Evolutionary conservation across 2,113 vertebrate genomes (phyloP).

Genomic region (Anoplopoma fimbria): DNA sequence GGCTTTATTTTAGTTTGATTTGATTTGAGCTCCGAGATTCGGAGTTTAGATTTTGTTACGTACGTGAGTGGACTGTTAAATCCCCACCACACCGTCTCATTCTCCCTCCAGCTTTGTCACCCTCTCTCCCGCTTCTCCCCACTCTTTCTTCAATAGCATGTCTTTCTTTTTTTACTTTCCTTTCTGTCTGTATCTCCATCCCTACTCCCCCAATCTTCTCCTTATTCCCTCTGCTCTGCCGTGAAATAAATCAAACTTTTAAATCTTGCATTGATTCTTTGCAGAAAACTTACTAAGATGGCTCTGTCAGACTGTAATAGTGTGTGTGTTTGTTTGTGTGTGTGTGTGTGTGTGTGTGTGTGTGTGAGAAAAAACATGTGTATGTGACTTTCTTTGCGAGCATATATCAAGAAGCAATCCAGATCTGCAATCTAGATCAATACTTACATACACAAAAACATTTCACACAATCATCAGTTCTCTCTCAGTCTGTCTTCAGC

Average conservation of each 20-base stretch:
- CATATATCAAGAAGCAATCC: constrained; percentile 30
- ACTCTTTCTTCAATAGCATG: not conserved
- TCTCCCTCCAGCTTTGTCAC: constrained; percentile 24
- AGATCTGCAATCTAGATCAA: constrained; percentile 53
- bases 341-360: constrained; percentile 6
- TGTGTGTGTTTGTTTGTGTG: constrained; percentile 7
- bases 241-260: constrained; percentile 32
- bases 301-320: constrained; percentile 3
- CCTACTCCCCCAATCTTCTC: not conserved
- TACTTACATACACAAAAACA: constrained; percentile 3
- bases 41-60: constrained; percentile 56
- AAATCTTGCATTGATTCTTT: constrained; percentile 33
- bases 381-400: constrained; percentile 10
- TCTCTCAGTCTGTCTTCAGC: not conserved
- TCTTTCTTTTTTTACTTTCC: not conserved
- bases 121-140: constrained; percentile 10
- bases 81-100: constrained; percentile 2
- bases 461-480: constrained; percentile 25
- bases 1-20: constrained; percentile 63
- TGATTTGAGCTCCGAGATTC: constrained; percentile 54
- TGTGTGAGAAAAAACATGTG: not conserved
- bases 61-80: constrained; percentile 58
- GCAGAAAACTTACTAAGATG: constrained; percentile 7
- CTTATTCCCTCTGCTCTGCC: not conserved
- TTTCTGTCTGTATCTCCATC: not conserved